Conservation (phyloP, 2,797 vertebrate species). For the Sebastes wilsoni region DNA sequence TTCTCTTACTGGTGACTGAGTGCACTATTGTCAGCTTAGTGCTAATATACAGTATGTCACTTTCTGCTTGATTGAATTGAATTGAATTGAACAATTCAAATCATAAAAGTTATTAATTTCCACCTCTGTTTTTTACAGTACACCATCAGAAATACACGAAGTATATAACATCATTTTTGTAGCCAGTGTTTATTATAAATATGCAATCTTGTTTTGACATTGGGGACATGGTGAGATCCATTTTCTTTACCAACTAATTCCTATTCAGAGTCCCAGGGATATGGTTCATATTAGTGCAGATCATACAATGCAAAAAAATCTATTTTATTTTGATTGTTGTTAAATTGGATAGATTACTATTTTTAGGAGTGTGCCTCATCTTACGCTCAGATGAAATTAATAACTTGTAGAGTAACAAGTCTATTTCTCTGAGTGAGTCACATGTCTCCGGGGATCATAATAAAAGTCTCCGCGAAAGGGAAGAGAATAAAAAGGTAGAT, state of each 20-base stretch:
- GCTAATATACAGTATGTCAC: too few species aligned
- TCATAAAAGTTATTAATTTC: too few species aligned
- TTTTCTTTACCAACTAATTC: not conserved
- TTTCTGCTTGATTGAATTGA: too few species aligned
- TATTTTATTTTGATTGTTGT: slow-evolving; percentile 19
- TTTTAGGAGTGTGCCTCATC: slow-evolving; percentile 13
- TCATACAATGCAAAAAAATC: not conserved
- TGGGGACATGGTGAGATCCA: not conserved
- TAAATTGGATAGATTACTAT: slow-evolving; percentile 10
- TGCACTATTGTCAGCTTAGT: too few species aligned
- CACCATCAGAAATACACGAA: not conserved
- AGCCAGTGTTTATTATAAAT: not conserved
- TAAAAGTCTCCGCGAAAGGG: slow-evolving; percentile 43
- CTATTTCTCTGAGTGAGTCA: slow-evolving; percentile 46
- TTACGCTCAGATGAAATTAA: slow-evolving; percentile 36
- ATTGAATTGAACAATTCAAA: too few species aligned
- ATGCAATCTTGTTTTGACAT: not conserved
- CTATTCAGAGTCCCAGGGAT: not conserved
- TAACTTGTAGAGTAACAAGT: slow-evolving; percentile 34
- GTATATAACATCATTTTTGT: not conserved
- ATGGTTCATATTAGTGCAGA: not conserved
- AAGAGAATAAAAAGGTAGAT: slow-evolving; percentile 42
- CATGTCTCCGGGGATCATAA: slow-evolving; percentile 58
- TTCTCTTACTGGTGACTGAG: too few species aligned
- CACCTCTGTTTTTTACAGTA: too few species aligned